Evolutionary conservation across 2,113 vertebrate species (phyloP), one percentile per base, ranked within the genome.

Genomic region (Rhinogobius similis): DNA sequence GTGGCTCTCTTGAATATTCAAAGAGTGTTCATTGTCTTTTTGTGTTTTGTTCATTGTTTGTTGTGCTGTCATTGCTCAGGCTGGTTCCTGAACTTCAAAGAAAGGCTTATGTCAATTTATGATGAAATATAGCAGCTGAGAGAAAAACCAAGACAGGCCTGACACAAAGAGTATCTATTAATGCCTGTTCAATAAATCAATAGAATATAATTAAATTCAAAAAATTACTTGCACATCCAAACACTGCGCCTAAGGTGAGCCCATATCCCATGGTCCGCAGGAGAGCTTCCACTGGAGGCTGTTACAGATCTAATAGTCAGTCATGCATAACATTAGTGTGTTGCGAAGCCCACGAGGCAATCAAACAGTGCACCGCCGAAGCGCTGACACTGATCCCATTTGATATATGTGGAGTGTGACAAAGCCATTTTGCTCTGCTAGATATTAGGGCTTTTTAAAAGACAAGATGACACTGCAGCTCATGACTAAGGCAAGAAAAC

Each of bases 1-100:
- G 80, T 65, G 75, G 81, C 77, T 88, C 71, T 55, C 86, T 86
- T 89, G 88, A 92, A 92, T 90, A 91, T 90, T 91, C 88, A 86
- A 89, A 87, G 73, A 81, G 74, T 67, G 80, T 75, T 88, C 85
- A 85, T 92, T 90, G 85, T 89, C 86, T 90, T 87, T 86, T 65
- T 69, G 77, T 77, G 78, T 89, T 92, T 90, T 91, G 88, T 91
- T 91, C 86, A 88, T 91, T 91, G 91, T 93, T 90, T 91, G 86
- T 89, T 82, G 77, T 83, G 83, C 88, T 80, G 87, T 92, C 83
- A 89, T 88, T 88, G 73, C 84, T 85, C 77, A 75, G 84, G 86
- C 82, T 84, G 78, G 84, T 80, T 85, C 82, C 84, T 81, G 83
- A 84, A 88, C 84, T 86, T 89, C 88, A 92, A 92, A 91, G 87